Evolutionary conservation across 2,888 invertebrate genomes (phyloP).

Genomic region (Apamea monoglypha): DNA sequence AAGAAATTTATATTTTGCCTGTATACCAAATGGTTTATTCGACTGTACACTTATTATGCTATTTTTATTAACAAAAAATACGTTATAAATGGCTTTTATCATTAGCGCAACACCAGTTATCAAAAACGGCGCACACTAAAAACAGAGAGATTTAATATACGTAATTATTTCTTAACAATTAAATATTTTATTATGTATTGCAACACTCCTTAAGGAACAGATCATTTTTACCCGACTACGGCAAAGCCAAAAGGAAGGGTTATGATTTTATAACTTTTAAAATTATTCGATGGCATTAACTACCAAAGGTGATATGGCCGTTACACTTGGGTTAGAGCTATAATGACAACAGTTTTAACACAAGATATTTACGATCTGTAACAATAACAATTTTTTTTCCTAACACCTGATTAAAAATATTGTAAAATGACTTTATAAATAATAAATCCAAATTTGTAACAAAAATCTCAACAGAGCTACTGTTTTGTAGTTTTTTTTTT

Average conservation of each 20-base stretch:
- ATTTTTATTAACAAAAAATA: not conserved
- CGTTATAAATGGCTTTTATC: not conserved
- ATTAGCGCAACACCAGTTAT: not conserved
- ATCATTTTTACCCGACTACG: not conserved
- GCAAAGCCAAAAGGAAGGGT: no score
- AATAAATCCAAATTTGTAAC: not conserved
- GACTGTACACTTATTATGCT: not conserved
- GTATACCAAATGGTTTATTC: no score
- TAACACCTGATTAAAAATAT: not conserved
- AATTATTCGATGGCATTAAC: not conserved
- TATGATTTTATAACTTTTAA: not conserved
- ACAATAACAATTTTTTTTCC: not conserved
- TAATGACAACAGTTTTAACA: not conserved
- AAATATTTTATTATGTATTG: conserved; percentile 20
- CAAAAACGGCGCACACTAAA: not conserved
- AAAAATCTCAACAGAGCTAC: not conserved
- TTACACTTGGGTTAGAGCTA: not conserved
- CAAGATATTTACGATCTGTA: not conserved
- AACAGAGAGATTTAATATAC: conserved; percentile 21
- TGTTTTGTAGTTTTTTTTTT: not conserved
- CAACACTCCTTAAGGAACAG: conserved; percentile 43
- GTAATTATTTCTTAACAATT: conserved; percentile 38
- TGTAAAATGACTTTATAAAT: not conserved
- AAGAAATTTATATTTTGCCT: not conserved
- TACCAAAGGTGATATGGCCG: not conserved